phyloP scores from a whole-genome alignment of 2,888 invertebrate genomes.

The Drosophila yooni region DNA sequence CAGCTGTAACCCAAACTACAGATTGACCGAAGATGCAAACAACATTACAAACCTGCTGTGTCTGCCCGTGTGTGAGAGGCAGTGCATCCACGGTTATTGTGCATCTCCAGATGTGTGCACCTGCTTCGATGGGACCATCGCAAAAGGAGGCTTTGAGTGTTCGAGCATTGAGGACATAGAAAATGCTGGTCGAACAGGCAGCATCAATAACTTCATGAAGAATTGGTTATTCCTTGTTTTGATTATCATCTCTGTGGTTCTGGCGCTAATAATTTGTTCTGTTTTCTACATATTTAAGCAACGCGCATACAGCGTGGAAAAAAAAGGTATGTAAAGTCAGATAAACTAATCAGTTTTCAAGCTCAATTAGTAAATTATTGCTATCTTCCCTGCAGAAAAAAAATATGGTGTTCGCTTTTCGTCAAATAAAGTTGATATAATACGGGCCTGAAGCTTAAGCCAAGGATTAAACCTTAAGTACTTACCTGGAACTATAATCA shows the following conservation, averaged over 20 bases:
- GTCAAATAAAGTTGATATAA: constrained; percentile 55
- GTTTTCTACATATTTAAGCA: constrained; percentile 46
- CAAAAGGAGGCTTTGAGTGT: constrained; percentile 37
- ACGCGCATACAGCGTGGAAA: constrained; percentile 47
- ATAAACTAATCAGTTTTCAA: too few species aligned
- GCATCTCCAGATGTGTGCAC: constrained; percentile 41
- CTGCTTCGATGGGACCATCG: constrained; percentile 38
- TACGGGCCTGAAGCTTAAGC: constrained; percentile 37
- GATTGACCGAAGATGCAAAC: constrained; percentile 15
- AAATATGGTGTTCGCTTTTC: constrained; percentile 54
- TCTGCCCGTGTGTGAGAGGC: constrained; percentile 48
- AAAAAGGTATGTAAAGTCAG: constrained; percentile 38
- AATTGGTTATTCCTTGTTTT: constrained; percentile 31
- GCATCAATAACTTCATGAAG: constrained; percentile 3
- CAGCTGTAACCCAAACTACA: constrained; percentile 35
- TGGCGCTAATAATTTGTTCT: constrained; percentile 42
- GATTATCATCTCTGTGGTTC: constrained; percentile 13
- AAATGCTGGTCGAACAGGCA: constrained; percentile 7
- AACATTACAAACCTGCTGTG: constrained; percentile 28
- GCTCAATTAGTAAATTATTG: neutral
- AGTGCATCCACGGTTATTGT: constrained; percentile 55
- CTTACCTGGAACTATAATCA: neutral
- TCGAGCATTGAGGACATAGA: neutral
- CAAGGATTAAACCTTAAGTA: neutral
- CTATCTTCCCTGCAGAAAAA: constrained; percentile 37